These are phyloP conservation scores for Hemicrepidius hirtus DNA, from an alignment of 2,888 invertebrate genomes.

Conservation along the genomic window DNA sequence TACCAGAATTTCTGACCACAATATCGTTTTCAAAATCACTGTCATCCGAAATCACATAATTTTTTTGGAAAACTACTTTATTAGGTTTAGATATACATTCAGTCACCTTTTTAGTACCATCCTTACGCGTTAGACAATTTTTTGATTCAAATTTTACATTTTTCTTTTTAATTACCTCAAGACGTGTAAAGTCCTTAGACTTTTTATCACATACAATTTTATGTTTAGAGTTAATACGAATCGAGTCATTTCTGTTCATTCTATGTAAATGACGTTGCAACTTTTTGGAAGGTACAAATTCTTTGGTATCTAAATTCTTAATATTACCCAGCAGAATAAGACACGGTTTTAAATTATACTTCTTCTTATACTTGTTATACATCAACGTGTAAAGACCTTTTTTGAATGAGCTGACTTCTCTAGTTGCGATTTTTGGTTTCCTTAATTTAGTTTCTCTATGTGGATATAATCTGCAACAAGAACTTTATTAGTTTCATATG, in stretches of 20 bases:
- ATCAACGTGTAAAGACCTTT: background rate
- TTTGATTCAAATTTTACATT: background rate
- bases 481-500: conserved; percentile 9
- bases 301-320: conserved; percentile 2
- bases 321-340: conserved; percentile 26
- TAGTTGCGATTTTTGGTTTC: background rate
- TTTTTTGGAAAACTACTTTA: too few species aligned
- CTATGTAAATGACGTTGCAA: background rate
- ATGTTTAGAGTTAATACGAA: too few species aligned
- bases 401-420: background rate
- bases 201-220: too few species aligned
- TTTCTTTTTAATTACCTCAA: background rate
- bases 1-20: background rate
- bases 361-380: background rate
- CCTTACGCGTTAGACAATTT: background rate
- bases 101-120: too few species aligned
- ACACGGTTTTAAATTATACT: conserved; percentile 5
- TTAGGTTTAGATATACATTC: background rate
- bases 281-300: conserved; percentile 1
- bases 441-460: conserved; percentile 1
- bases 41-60: background rate
- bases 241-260: background rate
- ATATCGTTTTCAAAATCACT: background rate
- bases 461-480: conserved; percentile 15
- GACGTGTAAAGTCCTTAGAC: background rate